phyloP scores from a whole-genome alignment of 2,888 invertebrate genomes.

The Sphinx pinastri region DNA sequence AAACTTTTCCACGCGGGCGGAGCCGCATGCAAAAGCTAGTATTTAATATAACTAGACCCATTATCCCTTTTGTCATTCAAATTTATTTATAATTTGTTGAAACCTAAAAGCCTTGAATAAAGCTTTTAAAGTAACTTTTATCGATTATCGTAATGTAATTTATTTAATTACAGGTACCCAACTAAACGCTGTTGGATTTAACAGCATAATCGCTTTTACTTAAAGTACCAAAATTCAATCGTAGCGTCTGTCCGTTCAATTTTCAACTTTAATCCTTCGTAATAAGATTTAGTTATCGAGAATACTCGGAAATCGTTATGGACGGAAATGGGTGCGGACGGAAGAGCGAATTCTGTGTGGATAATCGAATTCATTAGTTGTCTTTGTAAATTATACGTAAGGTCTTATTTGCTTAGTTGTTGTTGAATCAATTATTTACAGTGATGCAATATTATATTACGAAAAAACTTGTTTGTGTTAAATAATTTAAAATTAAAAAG shows the following conservation, averaged over 20 bases:
- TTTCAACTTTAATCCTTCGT: slow-evolving; percentile 36
- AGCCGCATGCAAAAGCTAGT: no score
- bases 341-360: slow-evolving; percentile 63
- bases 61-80: not conserved
- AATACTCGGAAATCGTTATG: slow-evolving; percentile 30
- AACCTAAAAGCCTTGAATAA: not conserved
- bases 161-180: slow-evolving; percentile 31
- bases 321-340: slow-evolving; percentile 53
- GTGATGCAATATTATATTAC: no score
- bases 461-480: no score
- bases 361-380: slow-evolving; percentile 77
- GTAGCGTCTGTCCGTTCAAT: slow-evolving; percentile 31
- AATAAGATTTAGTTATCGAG: slow-evolving; percentile 34
- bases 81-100: not conserved
- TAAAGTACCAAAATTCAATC: slow-evolving; percentile 33
- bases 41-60: no score
- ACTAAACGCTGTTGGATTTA: slow-evolving; percentile 30
- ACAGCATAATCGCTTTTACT: slow-evolving; percentile 40
- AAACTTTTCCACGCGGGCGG: no score
- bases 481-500: slow-evolving; percentile 18
- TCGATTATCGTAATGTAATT: slow-evolving; percentile 30
- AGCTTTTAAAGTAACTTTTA: not conserved
- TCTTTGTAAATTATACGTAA: slow-evolving; percentile 65
- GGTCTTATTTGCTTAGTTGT: slow-evolving; percentile 39
- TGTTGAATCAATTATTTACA: slow-evolving; percentile 4